These are phyloP conservation scores for Halcyon smyrnensis DNA, from an alignment of 2,797 vertebrate species.

Conservation along the genomic window DNA sequence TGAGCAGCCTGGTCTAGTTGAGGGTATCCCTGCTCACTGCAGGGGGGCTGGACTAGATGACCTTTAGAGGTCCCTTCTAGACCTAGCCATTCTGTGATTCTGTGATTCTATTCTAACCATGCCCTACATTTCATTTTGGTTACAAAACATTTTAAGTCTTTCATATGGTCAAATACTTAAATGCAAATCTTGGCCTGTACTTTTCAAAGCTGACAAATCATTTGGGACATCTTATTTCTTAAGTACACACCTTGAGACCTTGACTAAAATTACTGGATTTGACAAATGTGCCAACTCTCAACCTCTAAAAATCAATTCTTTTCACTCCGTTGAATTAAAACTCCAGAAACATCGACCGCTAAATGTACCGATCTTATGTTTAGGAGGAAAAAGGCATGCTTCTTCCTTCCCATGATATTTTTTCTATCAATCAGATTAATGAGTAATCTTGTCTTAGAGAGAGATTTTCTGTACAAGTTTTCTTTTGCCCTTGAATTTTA, in stretches of 20 bases:
- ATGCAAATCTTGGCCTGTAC: background rate
- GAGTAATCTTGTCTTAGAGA: background rate
- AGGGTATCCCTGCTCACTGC: too few species aligned
- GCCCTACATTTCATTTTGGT: background rate
- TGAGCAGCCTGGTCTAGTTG: too few species aligned
- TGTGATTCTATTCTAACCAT: background rate
- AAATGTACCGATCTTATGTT: background rate
- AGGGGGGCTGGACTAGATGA: too few species aligned
- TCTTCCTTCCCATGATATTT: background rate
- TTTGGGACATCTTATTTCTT: background rate
- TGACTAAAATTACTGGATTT: background rate
- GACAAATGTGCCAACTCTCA: background rate
- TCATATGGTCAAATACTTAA: background rate
- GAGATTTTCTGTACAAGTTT: background rate
- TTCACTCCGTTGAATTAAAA: conserved; percentile 1
- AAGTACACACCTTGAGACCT: background rate
- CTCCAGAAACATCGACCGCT: background rate
- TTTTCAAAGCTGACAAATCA: background rate
- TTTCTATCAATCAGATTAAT: conserved; percentile 12
- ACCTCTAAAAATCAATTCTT: conserved; percentile 12
- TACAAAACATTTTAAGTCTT: background rate
- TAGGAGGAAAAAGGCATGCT: background rate
- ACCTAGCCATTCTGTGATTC: too few species aligned
- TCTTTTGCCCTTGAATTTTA: conserved; percentile 46
- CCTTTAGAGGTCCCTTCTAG: too few species aligned